phyloP scores from a whole-genome alignment of 2,113 vertebrate species.

The Cottus gobio region DNA sequence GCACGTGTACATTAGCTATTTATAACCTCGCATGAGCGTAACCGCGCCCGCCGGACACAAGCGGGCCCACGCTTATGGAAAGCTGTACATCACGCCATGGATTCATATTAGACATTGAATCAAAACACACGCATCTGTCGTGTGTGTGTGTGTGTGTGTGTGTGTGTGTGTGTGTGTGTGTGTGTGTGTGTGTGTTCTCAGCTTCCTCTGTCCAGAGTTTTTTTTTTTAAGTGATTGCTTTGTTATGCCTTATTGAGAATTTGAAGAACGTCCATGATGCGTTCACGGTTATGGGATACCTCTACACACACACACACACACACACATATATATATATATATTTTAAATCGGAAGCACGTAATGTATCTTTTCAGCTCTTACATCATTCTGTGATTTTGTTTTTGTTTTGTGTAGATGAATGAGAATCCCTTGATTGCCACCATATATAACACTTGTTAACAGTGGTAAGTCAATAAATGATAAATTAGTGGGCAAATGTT shows the following conservation, averaged over 20 bases:
- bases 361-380: neutral
- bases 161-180: too few species aligned
- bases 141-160: too few species aligned
- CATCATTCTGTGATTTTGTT: neutral
- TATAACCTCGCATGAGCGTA: constrained; percentile 65
- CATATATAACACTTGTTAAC: constrained; percentile 14
- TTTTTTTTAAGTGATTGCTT: constrained; percentile 9
- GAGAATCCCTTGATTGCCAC: constrained; percentile 26
- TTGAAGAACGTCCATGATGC: constrained; percentile 11
- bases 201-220: neutral
- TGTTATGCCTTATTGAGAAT: constrained; percentile 7
- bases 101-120: constrained; percentile 65
- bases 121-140: constrained; percentile 40
- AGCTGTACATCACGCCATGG: constrained; percentile 66
- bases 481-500: constrained; percentile 39
- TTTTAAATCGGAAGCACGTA: neutral
- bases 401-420: constrained; percentile 28
- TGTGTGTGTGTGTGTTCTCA: too few species aligned
- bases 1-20: constrained; percentile 75
- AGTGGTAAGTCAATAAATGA: constrained; percentile 38
- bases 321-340: too few species aligned
- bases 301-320: too few species aligned
- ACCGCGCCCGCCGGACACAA: constrained; percentile 57
- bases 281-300: constrained; percentile 4
- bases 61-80: constrained; percentile 49